Percentiles rank a stretch among this genome's conserved stretches.
These are phyloP conservation scores for Phyllostomus discolor DNA, from an alignment of 2,113 vertebrate species.

Conservation along the genomic window DNA sequence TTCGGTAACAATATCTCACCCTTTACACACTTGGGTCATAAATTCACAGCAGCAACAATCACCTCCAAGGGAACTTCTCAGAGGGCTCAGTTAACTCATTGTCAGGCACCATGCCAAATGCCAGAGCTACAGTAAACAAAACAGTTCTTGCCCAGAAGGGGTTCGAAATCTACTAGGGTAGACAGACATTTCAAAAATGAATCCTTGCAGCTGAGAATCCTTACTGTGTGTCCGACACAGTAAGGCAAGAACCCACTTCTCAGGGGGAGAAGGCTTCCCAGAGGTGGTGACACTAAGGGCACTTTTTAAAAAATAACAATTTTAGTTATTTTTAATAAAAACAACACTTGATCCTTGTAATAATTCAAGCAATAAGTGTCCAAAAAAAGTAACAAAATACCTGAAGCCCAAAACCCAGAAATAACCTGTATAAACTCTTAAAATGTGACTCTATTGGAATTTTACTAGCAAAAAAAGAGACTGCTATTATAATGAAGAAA, in stretches of 20 bases:
- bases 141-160: not conserved
- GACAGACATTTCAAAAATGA: not conserved
- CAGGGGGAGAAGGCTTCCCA: not conserved
- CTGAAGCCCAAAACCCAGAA: not conserved
- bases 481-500: not conserved
- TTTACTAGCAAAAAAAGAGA: not conserved
- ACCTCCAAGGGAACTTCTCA: not conserved
- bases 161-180: not conserved
- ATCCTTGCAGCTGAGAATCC: not conserved
- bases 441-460: not conserved
- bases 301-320: not conserved
- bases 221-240: accelerated
- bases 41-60: not conserved
- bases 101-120: not conserved
- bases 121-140: not conserved
- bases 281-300: not conserved
- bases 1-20: not conserved
- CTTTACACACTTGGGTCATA: not conserved
- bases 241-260: not conserved
- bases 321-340: not conserved
- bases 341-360: not conserved
- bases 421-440: not conserved
- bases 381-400: not conserved
- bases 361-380: not conserved
- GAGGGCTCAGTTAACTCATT: accelerated